A percentile compares a stretch with the other conserved stretches of the same genome.
Conservation (phyloP, 2,113 vertebrate species). For the Pachypanchax playfairii region DNA sequence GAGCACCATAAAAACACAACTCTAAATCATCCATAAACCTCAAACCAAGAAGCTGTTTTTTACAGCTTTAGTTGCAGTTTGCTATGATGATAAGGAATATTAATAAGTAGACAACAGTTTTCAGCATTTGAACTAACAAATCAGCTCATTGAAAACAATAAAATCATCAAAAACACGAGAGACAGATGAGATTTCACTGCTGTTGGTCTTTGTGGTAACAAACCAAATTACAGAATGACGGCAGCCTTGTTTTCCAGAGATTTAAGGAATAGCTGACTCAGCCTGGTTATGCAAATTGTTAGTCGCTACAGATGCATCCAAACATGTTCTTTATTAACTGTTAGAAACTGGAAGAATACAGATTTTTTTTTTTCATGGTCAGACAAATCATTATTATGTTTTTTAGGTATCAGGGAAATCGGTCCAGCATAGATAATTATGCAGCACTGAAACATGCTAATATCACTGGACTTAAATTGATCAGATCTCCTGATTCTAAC, state of each 20-base stretch:
- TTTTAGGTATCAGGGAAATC: not conserved
- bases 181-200: not conserved
- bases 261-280: not conserved
- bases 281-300: not conserved
- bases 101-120: not conserved
- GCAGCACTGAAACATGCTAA: not conserved
- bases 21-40: not conserved
- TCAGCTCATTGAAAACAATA: not conserved
- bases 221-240: not conserved
- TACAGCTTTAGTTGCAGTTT: not conserved
- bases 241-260: not conserved
- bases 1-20: no score
- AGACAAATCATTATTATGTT: not conserved
- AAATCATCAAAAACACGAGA: not conserved
- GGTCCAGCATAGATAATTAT: not conserved
- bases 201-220: constrained; percentile 11
- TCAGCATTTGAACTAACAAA: not conserved
- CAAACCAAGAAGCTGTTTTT: not conserved
- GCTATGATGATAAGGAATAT: not conserved
- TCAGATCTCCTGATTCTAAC: not conserved
- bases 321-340: not conserved
- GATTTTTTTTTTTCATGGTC: not conserved
- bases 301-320: not conserved
- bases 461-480: not conserved
- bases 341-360: not conserved